Base-by-base conservation (phyloP, 2,888 invertebrate genomes). In the Lumbricus terrestris region DNA sequence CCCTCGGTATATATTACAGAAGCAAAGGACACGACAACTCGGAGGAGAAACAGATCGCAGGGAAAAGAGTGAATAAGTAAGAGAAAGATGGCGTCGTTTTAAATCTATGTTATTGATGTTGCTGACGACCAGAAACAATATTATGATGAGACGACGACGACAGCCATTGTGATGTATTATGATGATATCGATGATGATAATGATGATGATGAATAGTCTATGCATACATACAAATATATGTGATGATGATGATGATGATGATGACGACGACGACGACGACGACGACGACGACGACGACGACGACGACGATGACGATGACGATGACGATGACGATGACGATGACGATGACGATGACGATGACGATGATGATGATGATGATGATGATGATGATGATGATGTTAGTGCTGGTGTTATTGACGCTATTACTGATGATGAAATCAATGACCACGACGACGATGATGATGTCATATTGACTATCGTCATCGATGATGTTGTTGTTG, bases 311-410 rank as follows among this genome's bases (percentile, higher is more conserved):
- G 20, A 13, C 23, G 29, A 54, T 29, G 2, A 20, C 15, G 88
- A 11, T 85, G 88, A n/a, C 33, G 33, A 23, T 85, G 88, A 23
- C 6, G 33, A 38, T 33, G 88, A 85, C 4, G 85, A 15, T 23
- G 29, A 85, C 37, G 29, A 85, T 23, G 20, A 37, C 4, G 13
- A 23, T 85, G 85, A 23, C 29, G 85, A 15, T 89, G 69, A 54
- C 38, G 69, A 29, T 69, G 69, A 35, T n/a, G 54, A 54, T 89
- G 89, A 89, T 89, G 69, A 35, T n/a, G 54, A 47, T 47, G 54
- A 54, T 89, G 89, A 89, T 89, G 54, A 35, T 89, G 89, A n/a
- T 54, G 33, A 47, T n/a, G 69, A 69, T 69, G 89, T 54, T 8
- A 35, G 69, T 89, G 89, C 18, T 89, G 8, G 13, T 47, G 47